These are phyloP conservation scores for Meloe dianella DNA, from an alignment of 2,888 invertebrate species.

Conservation along the genomic window DNA sequence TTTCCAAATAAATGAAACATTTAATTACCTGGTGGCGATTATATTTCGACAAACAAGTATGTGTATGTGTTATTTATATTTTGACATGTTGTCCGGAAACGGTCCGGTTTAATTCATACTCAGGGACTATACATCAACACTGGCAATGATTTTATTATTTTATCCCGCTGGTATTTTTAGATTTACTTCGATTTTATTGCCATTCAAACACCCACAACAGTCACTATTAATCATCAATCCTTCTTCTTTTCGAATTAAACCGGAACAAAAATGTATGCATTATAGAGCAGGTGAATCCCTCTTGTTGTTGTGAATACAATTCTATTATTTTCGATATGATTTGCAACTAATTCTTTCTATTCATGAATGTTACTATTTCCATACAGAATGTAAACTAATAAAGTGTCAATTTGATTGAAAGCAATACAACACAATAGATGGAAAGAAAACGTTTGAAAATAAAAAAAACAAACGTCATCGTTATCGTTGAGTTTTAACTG, in stretches of 20 bases:
- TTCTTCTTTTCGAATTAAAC: background rate
- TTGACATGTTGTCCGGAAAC: constrained; percentile 27
- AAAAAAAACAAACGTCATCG: background rate
- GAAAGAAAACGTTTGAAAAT: background rate
- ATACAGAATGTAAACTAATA: too few species aligned
- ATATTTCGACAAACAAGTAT: constrained; percentile 12
- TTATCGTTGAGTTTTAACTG: background rate
- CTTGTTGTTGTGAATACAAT: background rate
- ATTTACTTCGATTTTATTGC: constrained; percentile 33
- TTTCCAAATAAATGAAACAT: background rate
- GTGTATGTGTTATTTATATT: constrained; percentile 35
- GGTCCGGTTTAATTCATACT: constrained; percentile 34
- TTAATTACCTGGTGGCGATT: background rate
- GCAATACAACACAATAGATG: too few species aligned
- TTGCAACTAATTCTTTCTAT: too few species aligned
- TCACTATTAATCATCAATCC: background rate
- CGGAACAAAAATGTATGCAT: background rate
- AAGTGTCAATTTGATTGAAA: too few species aligned
- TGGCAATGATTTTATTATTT: constrained; percentile 36
- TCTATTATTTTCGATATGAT: too few species aligned
- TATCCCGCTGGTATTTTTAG: constrained; percentile 34
- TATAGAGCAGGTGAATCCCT: background rate
- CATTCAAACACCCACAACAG: background rate
- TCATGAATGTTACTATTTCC: too few species aligned
- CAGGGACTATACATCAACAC: constrained; percentile 33